A percentile compares a stretch with the other conserved stretches of the same genome.
Evolutionary conservation across 2,888 invertebrate species (phyloP).

Genomic region (Erebia ligea): DNA sequence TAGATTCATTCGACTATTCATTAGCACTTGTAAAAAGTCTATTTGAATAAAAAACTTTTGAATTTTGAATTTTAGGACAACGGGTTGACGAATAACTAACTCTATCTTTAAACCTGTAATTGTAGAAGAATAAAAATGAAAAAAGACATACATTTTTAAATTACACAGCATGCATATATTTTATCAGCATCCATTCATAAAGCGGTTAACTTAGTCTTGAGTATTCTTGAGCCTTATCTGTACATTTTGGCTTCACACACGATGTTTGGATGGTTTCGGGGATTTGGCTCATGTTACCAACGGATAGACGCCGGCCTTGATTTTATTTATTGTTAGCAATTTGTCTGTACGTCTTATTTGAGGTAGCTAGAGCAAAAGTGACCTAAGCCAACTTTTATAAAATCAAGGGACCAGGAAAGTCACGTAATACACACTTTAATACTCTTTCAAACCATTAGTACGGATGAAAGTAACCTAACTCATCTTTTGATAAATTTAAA

Average conservation of each 20-base stretch:
- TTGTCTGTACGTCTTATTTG: constrained; percentile 1
- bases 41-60: too few relatives aligned
- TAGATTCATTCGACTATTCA: too few relatives aligned
- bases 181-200: neutral
- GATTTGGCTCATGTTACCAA: constrained; percentile 8
- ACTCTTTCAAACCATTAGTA: too few relatives aligned
- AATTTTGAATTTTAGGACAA: too few relatives aligned
- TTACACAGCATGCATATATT: neutral
- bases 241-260: constrained; percentile 11
- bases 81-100: too few relatives aligned
- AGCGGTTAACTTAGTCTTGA: neutral
- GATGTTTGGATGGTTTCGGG: neutral
- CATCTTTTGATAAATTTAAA: too few relatives aligned
- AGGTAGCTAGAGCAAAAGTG: neutral
- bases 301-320: constrained; percentile 9
- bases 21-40: too few relatives aligned
- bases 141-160: too few relatives aligned
- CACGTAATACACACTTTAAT: neutral
- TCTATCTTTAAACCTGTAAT: too few relatives aligned
- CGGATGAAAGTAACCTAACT: neutral
- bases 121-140: too few relatives aligned
- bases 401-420: neutral
- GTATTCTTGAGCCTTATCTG: neutral
- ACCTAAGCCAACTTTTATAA: neutral
- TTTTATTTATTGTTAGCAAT: neutral